phyloP scores from a whole-genome alignment of 2,888 invertebrate species.

The Blastobasis lacticolella region DNA sequence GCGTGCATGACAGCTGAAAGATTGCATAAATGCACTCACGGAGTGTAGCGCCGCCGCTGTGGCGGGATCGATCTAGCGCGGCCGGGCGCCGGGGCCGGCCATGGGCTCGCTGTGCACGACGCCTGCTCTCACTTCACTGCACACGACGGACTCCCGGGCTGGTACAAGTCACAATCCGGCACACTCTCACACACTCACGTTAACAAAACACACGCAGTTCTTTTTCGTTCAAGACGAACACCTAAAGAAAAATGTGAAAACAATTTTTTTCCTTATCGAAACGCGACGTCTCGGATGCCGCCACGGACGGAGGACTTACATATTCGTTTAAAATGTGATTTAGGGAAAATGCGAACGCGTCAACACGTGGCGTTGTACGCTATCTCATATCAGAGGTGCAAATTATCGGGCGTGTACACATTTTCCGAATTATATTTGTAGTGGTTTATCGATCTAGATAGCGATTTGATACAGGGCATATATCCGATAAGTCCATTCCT shows the following conservation, averaged over 20 bases:
- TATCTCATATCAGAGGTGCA: not conserved
- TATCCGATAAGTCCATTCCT: constrained; percentile 38
- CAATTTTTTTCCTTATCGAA: too few relatives aligned
- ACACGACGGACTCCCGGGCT: constrained; percentile 24
- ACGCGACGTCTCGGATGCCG: too few relatives aligned
- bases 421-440: constrained; percentile 18
- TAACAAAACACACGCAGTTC: too few relatives aligned
- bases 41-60: constrained; percentile 35
- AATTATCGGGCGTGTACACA: not conserved
- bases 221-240: too few relatives aligned
- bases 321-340: too few relatives aligned
- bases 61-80: constrained; percentile 61
- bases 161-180: too few relatives aligned
- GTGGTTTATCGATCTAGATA: constrained; percentile 48
- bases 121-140: constrained; percentile 25
- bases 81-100: constrained; percentile 38
- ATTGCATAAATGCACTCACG: constrained; percentile 40
- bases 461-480: constrained; percentile 32
- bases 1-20: constrained; percentile 7
- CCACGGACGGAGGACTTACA: too few relatives aligned
- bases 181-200: too few relatives aligned
- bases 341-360: too few relatives aligned
- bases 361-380: too few relatives aligned
- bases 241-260: too few relatives aligned
- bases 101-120: constrained; percentile 21